Base-by-base conservation (phyloP, 2,113 vertebrate genomes). In the Lepisosteus osseus region DNA sequence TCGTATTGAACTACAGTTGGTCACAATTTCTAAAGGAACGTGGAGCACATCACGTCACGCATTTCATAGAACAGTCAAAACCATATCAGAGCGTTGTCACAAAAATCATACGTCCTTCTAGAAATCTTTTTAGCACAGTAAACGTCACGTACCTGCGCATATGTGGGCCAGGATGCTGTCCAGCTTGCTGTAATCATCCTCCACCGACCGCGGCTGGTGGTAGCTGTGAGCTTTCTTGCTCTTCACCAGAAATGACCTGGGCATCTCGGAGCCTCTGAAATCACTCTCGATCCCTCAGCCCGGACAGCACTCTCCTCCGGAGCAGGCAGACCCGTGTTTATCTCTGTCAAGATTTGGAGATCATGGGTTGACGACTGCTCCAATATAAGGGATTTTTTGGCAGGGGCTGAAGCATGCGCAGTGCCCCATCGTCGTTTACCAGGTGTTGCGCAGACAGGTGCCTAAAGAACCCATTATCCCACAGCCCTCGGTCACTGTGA, bases 201-300 rank as follows among this genome's bases (percentile, higher is more conserved):
- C 95, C 3, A 90, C 81, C 9, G 82, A 85, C 3, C 97, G 90
- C 14, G 93, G 96, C 79, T 95, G 94, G 84, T 98, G 97, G 90
- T 99, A 99, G 80, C 95, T 99, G 89, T 98, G 96, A 13, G 97
- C 97, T 79, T 94, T 94, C 86, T 99, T 99, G 80, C 96, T 98
- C 90, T 99, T 99, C 73, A 99, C 97, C 65, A 99, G 84, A 86
- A 99, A 99, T 8, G 97, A 97, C 67, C 97, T 94, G 62, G 97
- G 97, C 97, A 99, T 98, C 69, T 78, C 85, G 76, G 44, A 14
- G 54, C 61, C 57, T 69, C 61, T 5, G 61, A 78, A 43, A 74
- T 76, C 76, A 67, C 59, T 55, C 7, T 57, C 29, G 68, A 70
- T 51, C 55, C 42, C 29, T 29, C 3, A 41, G 13, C 47, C 68